Conservation (phyloP, 2,797 vertebrate species). For the Xenops minutus region DNA sequence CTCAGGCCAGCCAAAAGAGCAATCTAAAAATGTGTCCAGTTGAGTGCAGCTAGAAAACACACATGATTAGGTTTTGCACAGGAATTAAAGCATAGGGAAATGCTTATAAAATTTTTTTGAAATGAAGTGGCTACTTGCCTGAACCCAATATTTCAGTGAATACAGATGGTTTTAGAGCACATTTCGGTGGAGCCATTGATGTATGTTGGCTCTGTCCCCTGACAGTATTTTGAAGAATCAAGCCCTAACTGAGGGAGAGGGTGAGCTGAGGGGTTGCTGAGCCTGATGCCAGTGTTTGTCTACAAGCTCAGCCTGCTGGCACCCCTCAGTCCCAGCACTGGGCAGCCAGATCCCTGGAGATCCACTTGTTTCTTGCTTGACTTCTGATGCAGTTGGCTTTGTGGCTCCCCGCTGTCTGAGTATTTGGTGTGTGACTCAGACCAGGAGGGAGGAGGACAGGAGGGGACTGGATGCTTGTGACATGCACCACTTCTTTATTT, state of each 20-base stretch:
- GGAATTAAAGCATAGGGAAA: neutral
- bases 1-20: neutral
- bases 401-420: neutral
- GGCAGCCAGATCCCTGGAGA: neutral
- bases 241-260: neutral
- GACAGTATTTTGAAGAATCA: neutral
- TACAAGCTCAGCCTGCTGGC: neutral
- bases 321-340: neutral
- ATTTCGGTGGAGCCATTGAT: neutral
- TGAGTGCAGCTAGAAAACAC: neutral
- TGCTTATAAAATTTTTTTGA: neutral
- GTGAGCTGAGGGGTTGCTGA: neutral
- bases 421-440: neutral
- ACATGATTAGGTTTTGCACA: neutral
- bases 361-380: neutral
- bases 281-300: neutral
- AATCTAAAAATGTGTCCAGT: neutral
- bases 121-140: neutral
- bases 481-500: neutral
- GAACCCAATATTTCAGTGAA: fast-evolving
- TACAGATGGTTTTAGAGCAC: neutral
- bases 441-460: neutral
- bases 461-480: neutral
- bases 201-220: neutral
- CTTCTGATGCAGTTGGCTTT: neutral